A percentile compares a stretch with the other conserved stretches of the same genome.
These are phyloP conservation scores for Chloroceryle aenea DNA, from an alignment of 2,113 vertebrate genomes.

Conservation along the genomic window DNA sequence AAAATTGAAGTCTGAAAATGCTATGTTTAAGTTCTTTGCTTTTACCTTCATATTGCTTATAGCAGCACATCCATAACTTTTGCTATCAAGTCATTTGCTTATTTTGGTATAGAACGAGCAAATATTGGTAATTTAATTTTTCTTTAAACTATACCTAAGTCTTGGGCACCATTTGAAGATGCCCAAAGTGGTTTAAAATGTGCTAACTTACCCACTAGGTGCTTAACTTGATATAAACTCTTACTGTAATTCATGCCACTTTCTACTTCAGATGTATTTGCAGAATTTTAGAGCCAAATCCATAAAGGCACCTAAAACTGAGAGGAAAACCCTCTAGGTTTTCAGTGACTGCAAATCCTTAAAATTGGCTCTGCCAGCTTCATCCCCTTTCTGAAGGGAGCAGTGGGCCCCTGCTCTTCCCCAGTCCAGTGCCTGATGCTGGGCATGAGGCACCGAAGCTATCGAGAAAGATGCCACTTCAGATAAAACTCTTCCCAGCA, in stretches of 20 bases:
- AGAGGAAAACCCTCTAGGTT: neutral
- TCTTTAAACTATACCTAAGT: neutral
- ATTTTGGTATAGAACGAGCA: neutral
- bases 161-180: neutral
- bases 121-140: neutral
- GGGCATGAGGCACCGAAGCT: neutral
- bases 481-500: neutral
- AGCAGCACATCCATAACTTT: neutral
- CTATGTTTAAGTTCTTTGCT: constrained; percentile 39
- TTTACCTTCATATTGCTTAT: neutral
- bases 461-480: neutral
- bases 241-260: neutral
- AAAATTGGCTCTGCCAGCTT: neutral
- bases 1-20: constrained; percentile 32
- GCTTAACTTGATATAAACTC: neutral
- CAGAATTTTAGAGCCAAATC: neutral
- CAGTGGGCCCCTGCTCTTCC: neutral
- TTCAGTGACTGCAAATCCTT: neutral
- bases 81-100: neutral
- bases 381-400: neutral
- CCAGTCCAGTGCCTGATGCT: neutral
- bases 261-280: neutral
- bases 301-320: neutral
- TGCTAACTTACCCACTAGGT: neutral
- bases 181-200: neutral